Percentiles rank a stretch among this genome's conserved stretches.
Evolutionary conservation across 2,888 invertebrate species (phyloP).

Genomic region (Agrotis ipsilon): DNA sequence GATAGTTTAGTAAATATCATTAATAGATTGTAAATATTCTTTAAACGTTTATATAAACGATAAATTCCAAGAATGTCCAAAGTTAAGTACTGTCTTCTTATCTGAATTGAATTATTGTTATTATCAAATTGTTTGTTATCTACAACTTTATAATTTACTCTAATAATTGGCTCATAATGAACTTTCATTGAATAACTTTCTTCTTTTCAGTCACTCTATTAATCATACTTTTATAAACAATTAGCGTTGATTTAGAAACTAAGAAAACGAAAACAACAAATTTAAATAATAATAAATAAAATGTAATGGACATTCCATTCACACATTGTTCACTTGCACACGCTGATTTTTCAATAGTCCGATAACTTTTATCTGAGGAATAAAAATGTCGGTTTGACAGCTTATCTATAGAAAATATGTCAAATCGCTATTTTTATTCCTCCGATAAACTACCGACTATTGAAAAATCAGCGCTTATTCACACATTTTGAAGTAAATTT

Average conservation of each 20-base stretch:
- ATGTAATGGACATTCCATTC: neutral
- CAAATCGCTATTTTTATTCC: no score
- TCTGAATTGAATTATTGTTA: conserved; percentile 19
- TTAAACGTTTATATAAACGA: neutral
- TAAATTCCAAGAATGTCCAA: neutral
- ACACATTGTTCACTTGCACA: neutral
- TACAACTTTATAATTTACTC: conserved; percentile 37
- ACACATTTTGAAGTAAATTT: no score
- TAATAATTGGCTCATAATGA: conserved; percentile 45
- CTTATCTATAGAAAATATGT: no score
- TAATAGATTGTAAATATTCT: neutral
- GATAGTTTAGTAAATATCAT: no score
- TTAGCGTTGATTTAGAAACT: conserved; percentile 11
- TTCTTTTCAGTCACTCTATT: conserved; percentile 27
- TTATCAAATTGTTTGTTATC: conserved; percentile 28
- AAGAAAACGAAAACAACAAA: neutral
- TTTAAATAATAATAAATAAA: no score
- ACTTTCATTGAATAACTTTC: conserved; percentile 28
- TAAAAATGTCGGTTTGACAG: no score
- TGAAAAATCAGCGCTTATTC: no score
- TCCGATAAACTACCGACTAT: no score
- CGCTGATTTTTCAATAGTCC: no score
- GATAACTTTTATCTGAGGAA: no score
- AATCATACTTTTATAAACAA: conserved; percentile 37
- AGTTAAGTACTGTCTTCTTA: neutral